phyloP scores from a whole-genome alignment of 1,140 invertebrate species.

The Brachionus asplanchnoidis region DNA sequence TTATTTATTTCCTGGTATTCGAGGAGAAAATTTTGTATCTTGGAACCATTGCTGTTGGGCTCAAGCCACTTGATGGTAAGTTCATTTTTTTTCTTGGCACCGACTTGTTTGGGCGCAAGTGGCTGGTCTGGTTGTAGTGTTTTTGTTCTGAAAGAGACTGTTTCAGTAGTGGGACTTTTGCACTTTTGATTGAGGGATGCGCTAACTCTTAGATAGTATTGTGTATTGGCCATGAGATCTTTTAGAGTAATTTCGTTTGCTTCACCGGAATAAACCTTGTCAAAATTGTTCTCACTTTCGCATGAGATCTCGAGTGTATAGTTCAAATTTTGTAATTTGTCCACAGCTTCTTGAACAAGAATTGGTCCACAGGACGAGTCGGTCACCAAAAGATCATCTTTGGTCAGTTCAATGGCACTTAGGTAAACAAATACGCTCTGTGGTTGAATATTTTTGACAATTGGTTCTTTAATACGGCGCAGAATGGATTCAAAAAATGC shows the following conservation, averaged over 20 bases:
- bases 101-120: slow-evolving; percentile 53
- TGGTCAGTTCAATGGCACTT: not conserved
- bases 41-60: slow-evolving; percentile 70
- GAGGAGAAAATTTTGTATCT: slow-evolving; percentile 70
- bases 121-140: slow-evolving; percentile 57
- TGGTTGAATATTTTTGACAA: not conserved
- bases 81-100: slow-evolving; percentile 55
- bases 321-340: slow-evolving; percentile 24
- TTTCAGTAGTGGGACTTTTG: slow-evolving; percentile 51
- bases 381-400: not conserved
- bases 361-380: not conserved
- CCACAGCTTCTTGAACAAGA: not conserved
- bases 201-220: slow-evolving; percentile 49
- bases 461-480: not conserved
- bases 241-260: slow-evolving; percentile 61
- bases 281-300: slow-evolving; percentile 11
- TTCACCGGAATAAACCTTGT: slow-evolving; percentile 46
- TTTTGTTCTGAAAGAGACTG: slow-evolving; percentile 55
- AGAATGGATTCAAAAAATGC: not conserved
- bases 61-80: slow-evolving; percentile 59
- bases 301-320: slow-evolving; percentile 26
- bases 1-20: slow-evolving; percentile 67
- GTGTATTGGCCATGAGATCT: slow-evolving; percentile 68
- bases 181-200: slow-evolving; percentile 51
- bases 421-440: slow-evolving; percentile 17